A percentile compares a stretch with the other conserved stretches of the same genome.
These are phyloP conservation scores for Tribolium madens DNA, from an alignment of 1,140 invertebrate species.

Conservation along the genomic window DNA sequence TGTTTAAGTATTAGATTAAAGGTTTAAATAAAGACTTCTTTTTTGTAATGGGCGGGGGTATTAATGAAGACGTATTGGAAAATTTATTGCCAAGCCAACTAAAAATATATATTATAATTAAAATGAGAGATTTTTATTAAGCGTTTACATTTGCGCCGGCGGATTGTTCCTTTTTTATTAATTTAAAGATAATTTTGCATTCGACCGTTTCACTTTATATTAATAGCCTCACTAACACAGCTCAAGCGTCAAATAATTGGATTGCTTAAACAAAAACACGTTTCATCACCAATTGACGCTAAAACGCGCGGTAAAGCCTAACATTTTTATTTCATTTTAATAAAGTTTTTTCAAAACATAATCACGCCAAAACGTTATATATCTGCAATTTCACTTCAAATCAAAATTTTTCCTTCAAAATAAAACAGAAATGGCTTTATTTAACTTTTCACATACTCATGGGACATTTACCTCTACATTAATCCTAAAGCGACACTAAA, in stretches of 20 bases:
- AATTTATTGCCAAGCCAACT: slow-evolving; percentile 15
- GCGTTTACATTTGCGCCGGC: slow-evolving; percentile 32
- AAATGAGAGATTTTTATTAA: slow-evolving; percentile 38
- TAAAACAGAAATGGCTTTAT: not conserved
- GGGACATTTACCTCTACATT: slow-evolving; percentile 14
- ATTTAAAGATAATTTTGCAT: slow-evolving; percentile 42
- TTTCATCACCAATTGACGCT: slow-evolving; percentile 41
- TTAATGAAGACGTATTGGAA: slow-evolving; percentile 45
- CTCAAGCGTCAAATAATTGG: slow-evolving; percentile 46
- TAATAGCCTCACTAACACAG: slow-evolving; percentile 44
- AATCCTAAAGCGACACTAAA: slow-evolving; percentile 22
- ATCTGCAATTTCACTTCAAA: slow-evolving; percentile 1
- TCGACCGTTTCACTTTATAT: slow-evolving; percentile 43
- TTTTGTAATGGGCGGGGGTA: slow-evolving; percentile 35
- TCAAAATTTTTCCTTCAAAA: slow-evolving; percentile 25
- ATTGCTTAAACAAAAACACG: slow-evolving; percentile 46
- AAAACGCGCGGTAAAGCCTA: slow-evolving; percentile 42
- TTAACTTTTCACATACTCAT: not conserved
- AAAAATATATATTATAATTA: slow-evolving; percentile 43
- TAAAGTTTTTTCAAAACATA: slow-evolving; percentile 20
- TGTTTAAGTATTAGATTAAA: slow-evolving; percentile 48
- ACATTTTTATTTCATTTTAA: slow-evolving; percentile 39
- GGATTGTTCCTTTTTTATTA: slow-evolving; percentile 41
- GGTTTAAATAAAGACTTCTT: slow-evolving; percentile 44
- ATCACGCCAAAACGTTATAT: slow-evolving; percentile 11